Evolutionary conservation across 2,888 invertebrate genomes (phyloP), one percentile per base, ranked within the genome.

Genomic region (Campoplex capitator): DNA sequence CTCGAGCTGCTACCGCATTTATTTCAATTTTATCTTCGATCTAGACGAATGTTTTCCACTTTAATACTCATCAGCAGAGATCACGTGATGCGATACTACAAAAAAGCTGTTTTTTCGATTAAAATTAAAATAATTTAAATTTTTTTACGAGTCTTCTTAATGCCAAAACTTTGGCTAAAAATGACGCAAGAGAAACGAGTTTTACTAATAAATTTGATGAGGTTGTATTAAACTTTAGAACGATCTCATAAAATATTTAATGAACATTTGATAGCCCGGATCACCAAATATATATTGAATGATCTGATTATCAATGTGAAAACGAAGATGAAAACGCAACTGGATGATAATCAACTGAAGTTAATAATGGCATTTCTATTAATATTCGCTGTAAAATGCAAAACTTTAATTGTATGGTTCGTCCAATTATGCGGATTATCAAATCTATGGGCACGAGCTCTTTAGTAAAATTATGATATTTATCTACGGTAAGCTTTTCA

Each of bases 391-490:
- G 32, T 16, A 16, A 16, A 62, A 62, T 32, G 6, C 16, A 56
- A 38, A 62, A 23, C 54, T 65, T n/a, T 38, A 13, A 32, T 54
- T 9, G 11, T 51, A 11, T 35, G n/a, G 16, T 74, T 74, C 45
- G 54, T 38, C 18, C 38, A 42, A 74, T 56, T 56, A 45, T 67
- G 13, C 32, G 45, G 54, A 67, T 81, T 81, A 67, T 74, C 54
- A 45, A 75, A 56, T 54, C 38, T 18, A 56, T 74, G 32, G n/a
- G 65, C 51, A 28, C 1, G 51, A 74, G 56, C 56, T 74, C 51
- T 75, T 82, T 16, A 82, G 38, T 56, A 48, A 45, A 54, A 75
- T 68, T 75, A 58, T 35, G 67, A 82, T 70, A 82, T 82, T 70
- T 76, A 76, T 68, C 56, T 54, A 65, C 35, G 28, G n/a, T 67